A percentile compares a stretch with the other conserved stretches of the same genome.
Evolutionary conservation across 2,113 vertebrate genomes (phyloP).

Genomic region (Perca schrenkii): DNA sequence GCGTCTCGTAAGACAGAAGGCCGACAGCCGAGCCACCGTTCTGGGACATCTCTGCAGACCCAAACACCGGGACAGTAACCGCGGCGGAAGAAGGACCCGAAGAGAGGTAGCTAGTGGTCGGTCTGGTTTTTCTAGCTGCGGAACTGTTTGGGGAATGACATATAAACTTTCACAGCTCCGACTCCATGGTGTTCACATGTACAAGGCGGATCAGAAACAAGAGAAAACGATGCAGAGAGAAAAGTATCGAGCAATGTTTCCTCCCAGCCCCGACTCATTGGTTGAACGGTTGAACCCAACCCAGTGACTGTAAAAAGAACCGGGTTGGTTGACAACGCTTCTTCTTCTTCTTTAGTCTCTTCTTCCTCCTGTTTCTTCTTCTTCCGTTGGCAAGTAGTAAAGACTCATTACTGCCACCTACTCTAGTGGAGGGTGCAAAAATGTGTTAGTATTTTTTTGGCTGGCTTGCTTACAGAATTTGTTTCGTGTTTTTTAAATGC

Average conservation of each 20-base stretch:
- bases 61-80: background rate
- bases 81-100: background rate
- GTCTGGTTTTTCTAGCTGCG: constrained; percentile 2
- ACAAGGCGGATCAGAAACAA: background rate
- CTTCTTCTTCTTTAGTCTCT: background rate
- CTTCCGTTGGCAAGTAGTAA: background rate
- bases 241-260: constrained; percentile 3
- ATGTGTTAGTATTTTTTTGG: too few relatives aligned
- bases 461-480: too few relatives aligned
- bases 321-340: background rate
- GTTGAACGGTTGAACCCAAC: background rate
- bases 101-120: background rate
- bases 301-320: background rate
- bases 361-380: background rate
- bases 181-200: background rate
- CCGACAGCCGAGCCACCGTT: constrained; percentile 57
- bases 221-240: background rate
- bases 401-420: background rate
- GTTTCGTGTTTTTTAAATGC: too few relatives aligned
- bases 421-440: background rate
- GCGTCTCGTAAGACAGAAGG: constrained; percentile 85
- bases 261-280: constrained; percentile 34
- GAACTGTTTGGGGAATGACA: too few relatives aligned
- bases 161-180: background rate
- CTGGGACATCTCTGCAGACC: constrained; percentile 73